Conservation (phyloP, 1,140 invertebrate species). For the Nasonia vitripennis region DNA sequence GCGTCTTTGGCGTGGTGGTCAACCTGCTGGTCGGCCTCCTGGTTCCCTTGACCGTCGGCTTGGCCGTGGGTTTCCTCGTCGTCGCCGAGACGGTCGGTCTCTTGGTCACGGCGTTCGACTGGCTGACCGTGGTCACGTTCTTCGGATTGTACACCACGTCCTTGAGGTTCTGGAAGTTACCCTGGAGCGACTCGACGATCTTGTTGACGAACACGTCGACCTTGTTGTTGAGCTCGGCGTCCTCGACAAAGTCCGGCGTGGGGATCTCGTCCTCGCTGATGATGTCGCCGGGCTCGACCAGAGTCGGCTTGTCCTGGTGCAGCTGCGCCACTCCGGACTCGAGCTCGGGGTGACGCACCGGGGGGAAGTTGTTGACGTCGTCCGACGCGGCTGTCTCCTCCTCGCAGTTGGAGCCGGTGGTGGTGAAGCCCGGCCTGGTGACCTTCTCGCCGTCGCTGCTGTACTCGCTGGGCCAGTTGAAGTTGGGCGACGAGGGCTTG, state of each 20-base stretch:
- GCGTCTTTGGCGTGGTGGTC: conserved; percentile 62
- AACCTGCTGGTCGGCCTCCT: conserved; percentile 62
- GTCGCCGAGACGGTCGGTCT: conserved; percentile 62
- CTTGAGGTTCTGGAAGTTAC: conserved; percentile 86
- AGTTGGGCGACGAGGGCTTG: conserved; percentile 60
- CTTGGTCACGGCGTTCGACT: conserved; percentile 55
- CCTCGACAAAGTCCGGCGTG: conserved; percentile 83
- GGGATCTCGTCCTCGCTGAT: conserved; percentile 80
- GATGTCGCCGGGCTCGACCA: conserved; percentile 72
- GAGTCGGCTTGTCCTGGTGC: conserved; percentile 70
- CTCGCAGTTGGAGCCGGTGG: conserved; percentile 58
- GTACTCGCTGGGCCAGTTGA: conserved; percentile 38
- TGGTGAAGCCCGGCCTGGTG: conserved; percentile 54
- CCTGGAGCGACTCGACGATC: conserved; percentile 87
- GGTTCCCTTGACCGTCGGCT: conserved; percentile 60
- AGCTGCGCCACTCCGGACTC: conserved; percentile 78
- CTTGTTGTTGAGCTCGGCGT: conserved; percentile 84
- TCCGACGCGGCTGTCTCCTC: conserved; percentile 78
- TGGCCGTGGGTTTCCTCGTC: conserved; percentile 62
- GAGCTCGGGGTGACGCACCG: conserved; percentile 87
- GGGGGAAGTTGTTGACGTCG: conserved; percentile 87
- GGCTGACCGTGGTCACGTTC: conserved; percentile 63
- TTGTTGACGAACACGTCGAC: conserved; percentile 88
- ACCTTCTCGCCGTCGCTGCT: conserved; percentile 51
- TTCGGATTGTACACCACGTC: conserved; percentile 82